phyloP scores from a whole-genome alignment of 2,888 invertebrate genomes.

The Drosophila affinis region DNA sequence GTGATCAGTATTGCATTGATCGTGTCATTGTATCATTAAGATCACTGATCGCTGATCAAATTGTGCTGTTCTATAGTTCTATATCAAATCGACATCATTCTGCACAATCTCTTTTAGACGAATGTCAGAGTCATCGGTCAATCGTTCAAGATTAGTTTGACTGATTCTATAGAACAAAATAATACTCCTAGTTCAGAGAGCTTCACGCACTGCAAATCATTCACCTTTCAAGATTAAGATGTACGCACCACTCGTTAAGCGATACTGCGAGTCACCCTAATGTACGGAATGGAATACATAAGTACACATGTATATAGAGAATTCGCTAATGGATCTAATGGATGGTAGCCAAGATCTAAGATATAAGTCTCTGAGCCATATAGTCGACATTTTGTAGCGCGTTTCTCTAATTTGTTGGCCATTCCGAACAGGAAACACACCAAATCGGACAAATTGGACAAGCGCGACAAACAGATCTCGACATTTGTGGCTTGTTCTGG shows the following conservation, averaged over 20 bases:
- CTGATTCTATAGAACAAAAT: background rate
- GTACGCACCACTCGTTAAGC: background rate
- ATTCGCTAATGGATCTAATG: background rate
- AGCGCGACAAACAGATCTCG: constrained; percentile 45
- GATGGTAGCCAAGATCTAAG: background rate
- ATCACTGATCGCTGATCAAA: too few relatives aligned
- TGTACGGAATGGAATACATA: background rate
- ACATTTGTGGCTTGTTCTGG: constrained; percentile 42
- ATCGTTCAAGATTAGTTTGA: background rate
- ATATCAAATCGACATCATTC: too few relatives aligned
- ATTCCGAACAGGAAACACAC: constrained; percentile 45
- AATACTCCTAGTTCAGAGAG: background rate
- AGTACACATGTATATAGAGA: too few relatives aligned
- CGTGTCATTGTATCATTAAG: too few relatives aligned
- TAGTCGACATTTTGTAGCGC: constrained; percentile 19
- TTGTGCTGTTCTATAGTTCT: too few relatives aligned
- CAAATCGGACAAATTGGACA: constrained; percentile 19
- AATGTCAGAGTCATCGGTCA: too few relatives aligned
- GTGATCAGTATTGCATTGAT: too few relatives aligned
- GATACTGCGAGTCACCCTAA: background rate
- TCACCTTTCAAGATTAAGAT: background rate
- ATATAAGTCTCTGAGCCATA: background rate
- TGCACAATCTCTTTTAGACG: too few relatives aligned
- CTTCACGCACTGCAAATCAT: too few relatives aligned
- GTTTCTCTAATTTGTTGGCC: constrained; percentile 31